Conservation (phyloP, 2,113 vertebrate genomes). For the Notarius lentiginosus region DNA sequence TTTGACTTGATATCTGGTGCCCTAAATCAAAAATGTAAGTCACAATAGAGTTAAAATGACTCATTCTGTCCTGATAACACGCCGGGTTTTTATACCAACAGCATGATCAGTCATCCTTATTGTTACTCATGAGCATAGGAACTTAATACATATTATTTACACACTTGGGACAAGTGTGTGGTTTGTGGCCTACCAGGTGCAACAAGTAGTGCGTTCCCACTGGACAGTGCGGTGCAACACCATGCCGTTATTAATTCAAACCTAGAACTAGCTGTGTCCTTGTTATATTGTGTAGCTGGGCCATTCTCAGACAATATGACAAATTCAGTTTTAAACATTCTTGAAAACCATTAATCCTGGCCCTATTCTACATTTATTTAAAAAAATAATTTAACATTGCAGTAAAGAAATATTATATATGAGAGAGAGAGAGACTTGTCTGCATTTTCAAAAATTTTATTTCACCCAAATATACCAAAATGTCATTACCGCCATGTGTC, state of each 20-base stretch:
- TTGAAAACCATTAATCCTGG: too few species aligned
- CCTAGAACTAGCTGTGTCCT: background rate
- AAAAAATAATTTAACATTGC: too few species aligned
- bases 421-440: too few species aligned
- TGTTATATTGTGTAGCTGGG: background rate
- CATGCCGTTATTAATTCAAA: background rate
- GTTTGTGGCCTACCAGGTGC: background rate
- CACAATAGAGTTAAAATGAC: background rate
- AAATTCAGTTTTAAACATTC: too few species aligned
- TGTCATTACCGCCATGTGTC: too few species aligned
- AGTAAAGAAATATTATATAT: too few species aligned
- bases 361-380: too few species aligned
- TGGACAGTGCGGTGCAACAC: background rate
- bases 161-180: background rate
- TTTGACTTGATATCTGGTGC: background rate
- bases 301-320: background rate
- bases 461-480: too few species aligned
- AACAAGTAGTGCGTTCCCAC: background rate
- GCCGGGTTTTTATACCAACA: background rate
- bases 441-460: too few species aligned
- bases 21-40: background rate
- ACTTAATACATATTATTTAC: background rate
- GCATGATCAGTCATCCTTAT: background rate
- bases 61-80: background rate
- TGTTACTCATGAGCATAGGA: background rate